Conservation (phyloP, 2,113 vertebrate species). For the Stictonetta naevosa region DNA sequence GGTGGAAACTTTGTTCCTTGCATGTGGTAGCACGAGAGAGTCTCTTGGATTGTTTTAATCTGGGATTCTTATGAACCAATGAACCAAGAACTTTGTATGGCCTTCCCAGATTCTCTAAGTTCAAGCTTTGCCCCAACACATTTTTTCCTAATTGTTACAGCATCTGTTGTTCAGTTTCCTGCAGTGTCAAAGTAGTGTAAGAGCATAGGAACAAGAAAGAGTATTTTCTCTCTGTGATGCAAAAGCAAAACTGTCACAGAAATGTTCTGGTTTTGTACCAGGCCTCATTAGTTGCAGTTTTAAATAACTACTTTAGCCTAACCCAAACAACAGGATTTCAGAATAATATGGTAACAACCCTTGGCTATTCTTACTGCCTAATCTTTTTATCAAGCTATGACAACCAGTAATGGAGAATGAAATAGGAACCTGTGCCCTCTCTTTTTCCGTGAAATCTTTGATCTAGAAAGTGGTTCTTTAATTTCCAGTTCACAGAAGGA, state of each 20-base stretch:
- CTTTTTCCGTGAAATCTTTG: neutral
- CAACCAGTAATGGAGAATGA: neutral
- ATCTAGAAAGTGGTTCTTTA: slow-evolving; percentile 1
- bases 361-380: neutral
- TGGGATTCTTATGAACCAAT: neutral
- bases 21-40: neutral
- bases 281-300: neutral
- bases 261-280: neutral
- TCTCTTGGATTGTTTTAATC: neutral
- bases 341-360: neutral
- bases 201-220: neutral
- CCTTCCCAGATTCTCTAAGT: neutral
- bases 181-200: neutral
- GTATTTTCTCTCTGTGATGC: neutral
- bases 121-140: neutral
- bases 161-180: neutral
- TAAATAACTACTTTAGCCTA: neutral
- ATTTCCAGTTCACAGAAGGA: neutral
- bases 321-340: neutral
- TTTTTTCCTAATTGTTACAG: neutral
- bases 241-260: neutral
- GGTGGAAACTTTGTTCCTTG: neutral
- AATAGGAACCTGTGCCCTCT: neutral
- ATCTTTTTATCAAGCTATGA: slow-evolving; percentile 5
- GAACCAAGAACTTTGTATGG: neutral